Conservation (phyloP, 2,797 vertebrate species). For the Podarcis siculus region DNA sequence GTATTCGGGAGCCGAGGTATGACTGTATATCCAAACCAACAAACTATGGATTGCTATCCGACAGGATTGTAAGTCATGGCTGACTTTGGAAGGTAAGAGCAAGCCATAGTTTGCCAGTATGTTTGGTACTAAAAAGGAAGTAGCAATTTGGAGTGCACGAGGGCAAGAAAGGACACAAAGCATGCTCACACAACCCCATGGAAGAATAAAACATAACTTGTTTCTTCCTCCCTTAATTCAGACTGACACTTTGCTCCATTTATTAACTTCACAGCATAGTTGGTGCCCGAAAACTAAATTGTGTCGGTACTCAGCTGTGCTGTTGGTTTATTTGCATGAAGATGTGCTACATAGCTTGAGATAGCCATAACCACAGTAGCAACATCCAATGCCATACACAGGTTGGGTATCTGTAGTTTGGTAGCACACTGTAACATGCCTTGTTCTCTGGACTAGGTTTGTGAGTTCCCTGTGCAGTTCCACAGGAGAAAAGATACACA, state of each 20-base stretch:
- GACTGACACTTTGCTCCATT: no score
- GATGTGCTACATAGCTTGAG: no score
- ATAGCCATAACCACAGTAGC: no score
- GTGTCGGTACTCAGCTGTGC: no score
- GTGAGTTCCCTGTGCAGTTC: neutral
- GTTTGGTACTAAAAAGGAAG: neutral
- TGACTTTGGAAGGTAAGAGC: neutral
- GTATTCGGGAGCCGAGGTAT: no score
- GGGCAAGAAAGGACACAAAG: neutral
- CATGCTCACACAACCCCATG: neutral
- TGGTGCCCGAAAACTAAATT: no score
- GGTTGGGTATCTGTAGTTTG: no score
- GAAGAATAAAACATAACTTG: no score
- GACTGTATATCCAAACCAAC: neutral
- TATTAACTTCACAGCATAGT: no score
- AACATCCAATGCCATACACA: no score
- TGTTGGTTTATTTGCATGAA: no score
- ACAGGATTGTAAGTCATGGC: neutral
- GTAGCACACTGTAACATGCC: neutral
- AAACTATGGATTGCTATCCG: neutral
- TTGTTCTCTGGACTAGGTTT: neutral
- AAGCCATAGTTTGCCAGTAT: neutral
- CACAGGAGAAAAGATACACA: neutral
- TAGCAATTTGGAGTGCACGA: neutral
- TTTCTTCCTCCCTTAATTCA: no score